A percentile compares a stretch with the other conserved stretches of the same genome.
Evolutionary conservation across 2,888 invertebrate species (phyloP).

Genomic region (Nesidiocoris tenuis): DNA sequence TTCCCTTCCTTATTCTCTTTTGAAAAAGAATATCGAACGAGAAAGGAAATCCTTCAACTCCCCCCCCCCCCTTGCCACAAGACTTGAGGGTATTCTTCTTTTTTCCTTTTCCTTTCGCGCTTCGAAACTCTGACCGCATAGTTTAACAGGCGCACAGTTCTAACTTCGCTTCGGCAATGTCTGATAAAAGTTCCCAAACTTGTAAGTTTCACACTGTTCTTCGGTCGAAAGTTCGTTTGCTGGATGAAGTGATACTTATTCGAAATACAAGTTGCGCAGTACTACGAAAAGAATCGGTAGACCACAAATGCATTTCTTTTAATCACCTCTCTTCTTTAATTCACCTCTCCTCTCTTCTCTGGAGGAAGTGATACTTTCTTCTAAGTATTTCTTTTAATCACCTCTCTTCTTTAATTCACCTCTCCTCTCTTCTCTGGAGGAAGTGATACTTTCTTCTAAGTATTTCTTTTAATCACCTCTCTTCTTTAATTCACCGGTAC

Average conservation of each 20-base stretch:
- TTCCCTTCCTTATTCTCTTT: neutral
- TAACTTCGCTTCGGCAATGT: neutral
- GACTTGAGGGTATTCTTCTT: neutral
- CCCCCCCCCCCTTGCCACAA: neutral
- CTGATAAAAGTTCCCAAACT: neutral
- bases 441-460: too few species aligned
- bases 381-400: too few species aligned
- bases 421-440: too few species aligned
- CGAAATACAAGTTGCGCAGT: too few species aligned
- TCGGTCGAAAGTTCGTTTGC: neutral
- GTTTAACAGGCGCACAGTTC: neutral
- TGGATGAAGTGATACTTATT: neutral
- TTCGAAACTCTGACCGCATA: neutral
- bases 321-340: too few species aligned
- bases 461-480: too few species aligned
- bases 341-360: too few species aligned
- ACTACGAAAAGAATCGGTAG: too few species aligned
- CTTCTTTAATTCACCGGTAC: too few species aligned
- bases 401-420: too few species aligned
- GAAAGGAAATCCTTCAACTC: slow-evolving; percentile 28
- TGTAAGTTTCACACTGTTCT: neutral
- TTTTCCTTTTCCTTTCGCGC: neutral
- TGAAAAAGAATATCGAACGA: slow-evolving; percentile 14
- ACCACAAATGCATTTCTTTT: too few species aligned
- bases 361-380: too few species aligned